phyloP scores from a whole-genome alignment of 2,888 invertebrate species.

The Chloroclystis v-ata region DNA sequence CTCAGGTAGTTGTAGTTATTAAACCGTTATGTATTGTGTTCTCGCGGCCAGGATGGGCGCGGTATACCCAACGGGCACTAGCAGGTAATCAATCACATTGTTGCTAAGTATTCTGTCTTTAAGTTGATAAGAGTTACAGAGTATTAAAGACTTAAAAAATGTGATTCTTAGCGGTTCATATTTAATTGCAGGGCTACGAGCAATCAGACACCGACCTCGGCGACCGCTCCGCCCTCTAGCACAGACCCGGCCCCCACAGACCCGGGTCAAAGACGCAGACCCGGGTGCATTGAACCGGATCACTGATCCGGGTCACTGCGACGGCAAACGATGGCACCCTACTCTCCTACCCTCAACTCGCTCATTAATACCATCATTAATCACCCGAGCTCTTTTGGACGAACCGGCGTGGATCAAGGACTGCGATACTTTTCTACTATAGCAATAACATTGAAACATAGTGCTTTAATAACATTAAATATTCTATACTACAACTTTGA shows the following conservation, averaged over 20 bases:
- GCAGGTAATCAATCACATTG: not conserved
- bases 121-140: too few relatives aligned
- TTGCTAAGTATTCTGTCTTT: not conserved
- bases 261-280: too few relatives aligned
- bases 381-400: not conserved
- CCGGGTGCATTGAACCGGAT: too few relatives aligned
- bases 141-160: too few relatives aligned
- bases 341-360: too few relatives aligned
- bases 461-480: slow-evolving; percentile 6
- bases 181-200: not conserved
- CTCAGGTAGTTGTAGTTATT: too few relatives aligned
- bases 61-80: not conserved
- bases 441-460: slow-evolving; percentile 7
- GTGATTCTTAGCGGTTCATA: too few relatives aligned
- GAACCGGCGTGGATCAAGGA: not conserved
- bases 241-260: too few relatives aligned
- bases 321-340: too few relatives aligned
- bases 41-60: not conserved
- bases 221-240: too few relatives aligned
- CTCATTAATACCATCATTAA: too few relatives aligned
- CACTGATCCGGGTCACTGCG: too few relatives aligned
- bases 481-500: slow-evolving; percentile 4
- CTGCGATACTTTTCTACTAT: not conserved
- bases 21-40: not conserved
- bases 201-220: not conserved